These are phyloP conservation scores for Myopa testacea DNA, from an alignment of 2,888 invertebrate species.

Conservation along the genomic window DNA sequence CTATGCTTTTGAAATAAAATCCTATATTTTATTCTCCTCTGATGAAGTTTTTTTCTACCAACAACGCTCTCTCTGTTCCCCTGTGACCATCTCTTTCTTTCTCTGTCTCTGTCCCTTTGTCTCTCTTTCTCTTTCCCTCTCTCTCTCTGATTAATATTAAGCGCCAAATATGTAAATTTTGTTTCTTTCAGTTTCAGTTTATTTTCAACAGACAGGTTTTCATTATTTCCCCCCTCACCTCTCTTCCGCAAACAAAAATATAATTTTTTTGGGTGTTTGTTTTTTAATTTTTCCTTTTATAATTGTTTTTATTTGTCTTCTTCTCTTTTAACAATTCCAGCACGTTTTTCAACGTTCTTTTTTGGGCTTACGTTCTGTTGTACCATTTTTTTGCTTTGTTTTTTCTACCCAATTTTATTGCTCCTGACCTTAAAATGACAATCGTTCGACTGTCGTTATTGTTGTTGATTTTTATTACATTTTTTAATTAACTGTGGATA, in stretches of 20 bases:
- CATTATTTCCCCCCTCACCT: not conserved
- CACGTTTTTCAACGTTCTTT: not conserved
- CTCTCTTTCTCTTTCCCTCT: slow-evolving; percentile 3
- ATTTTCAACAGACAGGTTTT: too few relatives aligned
- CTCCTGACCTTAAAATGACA: slow-evolving; percentile 24
- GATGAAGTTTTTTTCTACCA: not conserved
- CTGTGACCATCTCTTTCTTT: not conserved
- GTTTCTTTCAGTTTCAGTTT: not conserved
- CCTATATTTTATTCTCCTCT: too few relatives aligned
- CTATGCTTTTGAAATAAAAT: not conserved
- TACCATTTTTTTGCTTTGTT: not conserved
- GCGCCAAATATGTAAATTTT: too few relatives aligned
- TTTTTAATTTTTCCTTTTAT: not conserved
- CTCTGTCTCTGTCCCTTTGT: not conserved
- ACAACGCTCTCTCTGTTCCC: not conserved
- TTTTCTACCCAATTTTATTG: not conserved
- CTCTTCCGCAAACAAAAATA: not conserved
- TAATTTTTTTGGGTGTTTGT: not conserved
- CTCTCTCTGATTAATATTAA: not conserved
- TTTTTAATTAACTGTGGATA: too few relatives aligned
- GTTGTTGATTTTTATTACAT: too few relatives aligned
- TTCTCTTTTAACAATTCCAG: not conserved
- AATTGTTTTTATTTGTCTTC: not conserved
- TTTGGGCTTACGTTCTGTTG: too few relatives aligned
- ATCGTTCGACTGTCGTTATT: too few relatives aligned